A percentile compares a stretch with the other conserved stretches of the same genome.
Evolutionary conservation across 2,888 invertebrate genomes (phyloP).

Genomic region (Diploptera punctata): DNA sequence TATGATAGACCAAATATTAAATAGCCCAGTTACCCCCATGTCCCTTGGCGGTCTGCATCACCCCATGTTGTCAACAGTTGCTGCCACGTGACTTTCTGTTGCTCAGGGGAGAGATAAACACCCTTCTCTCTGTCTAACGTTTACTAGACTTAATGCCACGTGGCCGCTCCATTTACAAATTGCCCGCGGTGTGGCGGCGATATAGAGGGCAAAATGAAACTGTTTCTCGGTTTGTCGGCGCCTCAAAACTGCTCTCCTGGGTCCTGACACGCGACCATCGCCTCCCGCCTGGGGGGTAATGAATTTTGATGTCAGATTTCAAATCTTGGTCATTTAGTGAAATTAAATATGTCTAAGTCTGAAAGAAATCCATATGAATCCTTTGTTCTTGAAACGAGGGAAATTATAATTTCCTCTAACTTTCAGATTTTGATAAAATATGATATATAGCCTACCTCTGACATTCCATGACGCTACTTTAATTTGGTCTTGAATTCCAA

Average conservation of each 20-base stretch:
- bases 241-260: conserved; percentile 14
- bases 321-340: no score
- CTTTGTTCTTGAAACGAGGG: no score
- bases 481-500: no score
- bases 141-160: conserved; percentile 51
- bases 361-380: no score
- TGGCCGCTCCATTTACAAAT: conserved; percentile 56
- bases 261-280: conserved; percentile 23
- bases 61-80: conserved; percentile 23
- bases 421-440: no score
- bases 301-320: conserved; percentile 32
- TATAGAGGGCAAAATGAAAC: conserved; percentile 35
- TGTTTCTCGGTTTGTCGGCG: conserved; percentile 34
- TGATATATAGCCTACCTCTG: no score
- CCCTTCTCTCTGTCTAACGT: background rate
- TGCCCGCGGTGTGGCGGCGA: conserved; percentile 47
- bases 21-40: background rate
- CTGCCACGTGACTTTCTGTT: conserved; percentile 23
- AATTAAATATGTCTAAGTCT: no score
- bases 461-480: no score
- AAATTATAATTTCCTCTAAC: no score
- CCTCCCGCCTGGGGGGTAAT: conserved; percentile 30
- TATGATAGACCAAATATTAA: background rate
- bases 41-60: background rate
- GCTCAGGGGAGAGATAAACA: conserved; percentile 8